phyloP scores from a whole-genome alignment of 2,113 vertebrate species.

The Paradisaea rubra region DNA sequence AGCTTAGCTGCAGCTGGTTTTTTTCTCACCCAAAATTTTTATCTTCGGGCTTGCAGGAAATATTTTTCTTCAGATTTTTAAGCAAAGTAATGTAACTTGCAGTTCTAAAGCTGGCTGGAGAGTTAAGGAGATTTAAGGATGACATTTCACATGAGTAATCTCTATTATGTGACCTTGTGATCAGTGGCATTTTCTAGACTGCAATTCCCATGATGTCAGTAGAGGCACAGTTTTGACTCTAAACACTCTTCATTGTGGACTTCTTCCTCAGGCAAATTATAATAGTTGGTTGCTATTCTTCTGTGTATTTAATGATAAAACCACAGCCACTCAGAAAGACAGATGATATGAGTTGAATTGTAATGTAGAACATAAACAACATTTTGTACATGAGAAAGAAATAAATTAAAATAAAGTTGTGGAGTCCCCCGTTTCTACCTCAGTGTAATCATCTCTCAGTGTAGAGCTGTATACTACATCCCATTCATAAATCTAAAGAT shows the following conservation, averaged over 20 bases:
- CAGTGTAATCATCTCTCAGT: not conserved
- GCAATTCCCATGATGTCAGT: not conserved
- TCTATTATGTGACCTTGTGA: not conserved
- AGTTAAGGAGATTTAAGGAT: slow-evolving; percentile 13
- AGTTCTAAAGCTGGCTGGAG: not conserved
- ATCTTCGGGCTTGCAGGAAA: not conserved
- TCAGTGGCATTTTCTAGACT: not conserved
- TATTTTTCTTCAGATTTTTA: not conserved
- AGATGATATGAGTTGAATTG: not conserved
- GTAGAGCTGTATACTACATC: not conserved
- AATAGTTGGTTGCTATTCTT: not conserved
- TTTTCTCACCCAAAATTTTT: not conserved
- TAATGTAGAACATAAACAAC: not conserved
- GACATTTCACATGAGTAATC: slow-evolving; percentile 6
- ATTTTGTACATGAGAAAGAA: not conserved
- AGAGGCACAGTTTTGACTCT: not conserved
- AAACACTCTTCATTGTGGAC: not conserved
- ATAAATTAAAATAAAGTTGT: not conserved
- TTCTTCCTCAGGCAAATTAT: not conserved
- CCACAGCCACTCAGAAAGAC: not conserved
- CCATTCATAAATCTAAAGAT: not conserved
- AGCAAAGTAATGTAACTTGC: slow-evolving; percentile 12
- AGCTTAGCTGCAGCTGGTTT: not conserved
- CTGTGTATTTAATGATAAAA: not conserved
- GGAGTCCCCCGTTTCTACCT: not conserved